Evolutionary conservation across 1,140 invertebrate species (phyloP).

Genomic region (Glossosoma conforme): DNA sequence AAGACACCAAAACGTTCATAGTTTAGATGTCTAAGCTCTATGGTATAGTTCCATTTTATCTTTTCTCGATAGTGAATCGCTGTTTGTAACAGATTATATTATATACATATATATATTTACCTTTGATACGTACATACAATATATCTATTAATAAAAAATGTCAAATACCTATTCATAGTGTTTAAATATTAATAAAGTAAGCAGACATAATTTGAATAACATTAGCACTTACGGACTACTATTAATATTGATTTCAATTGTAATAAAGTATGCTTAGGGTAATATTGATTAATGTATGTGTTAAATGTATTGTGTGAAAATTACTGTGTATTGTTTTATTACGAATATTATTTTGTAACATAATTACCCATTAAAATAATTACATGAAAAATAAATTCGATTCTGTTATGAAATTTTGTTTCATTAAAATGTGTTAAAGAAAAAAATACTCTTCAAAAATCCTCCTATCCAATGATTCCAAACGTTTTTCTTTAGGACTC

Average conservation of each 20-base stretch:
- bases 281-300: constrained; percentile 32
- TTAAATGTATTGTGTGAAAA: constrained; percentile 33
- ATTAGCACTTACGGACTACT: constrained; percentile 26
- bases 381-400: constrained; percentile 33
- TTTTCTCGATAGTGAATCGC: constrained; percentile 17
- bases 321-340: constrained; percentile 33
- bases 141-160: constrained; percentile 14
- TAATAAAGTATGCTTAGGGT: constrained; percentile 30
- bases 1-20: too few species aligned
- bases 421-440: too few species aligned
- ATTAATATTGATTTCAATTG: constrained; percentile 32
- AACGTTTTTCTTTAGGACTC: too few species aligned
- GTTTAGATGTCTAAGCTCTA: too few species aligned
- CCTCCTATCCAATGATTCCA: too few species aligned
- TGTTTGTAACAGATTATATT: constrained; percentile 18
- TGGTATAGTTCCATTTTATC: constrained; percentile 7
- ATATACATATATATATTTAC: too few species aligned
- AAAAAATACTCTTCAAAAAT: too few species aligned
- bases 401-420: constrained; percentile 29
- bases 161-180: constrained; percentile 26
- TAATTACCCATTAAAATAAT: constrained; percentile 33
- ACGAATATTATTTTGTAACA: constrained; percentile 33
- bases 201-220: constrained; percentile 27
- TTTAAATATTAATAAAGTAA: constrained; percentile 25
- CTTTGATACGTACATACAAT: constrained; percentile 29